phyloP scores from a whole-genome alignment of 2,113 vertebrate genomes.

The Crotalus horridus region DNA sequence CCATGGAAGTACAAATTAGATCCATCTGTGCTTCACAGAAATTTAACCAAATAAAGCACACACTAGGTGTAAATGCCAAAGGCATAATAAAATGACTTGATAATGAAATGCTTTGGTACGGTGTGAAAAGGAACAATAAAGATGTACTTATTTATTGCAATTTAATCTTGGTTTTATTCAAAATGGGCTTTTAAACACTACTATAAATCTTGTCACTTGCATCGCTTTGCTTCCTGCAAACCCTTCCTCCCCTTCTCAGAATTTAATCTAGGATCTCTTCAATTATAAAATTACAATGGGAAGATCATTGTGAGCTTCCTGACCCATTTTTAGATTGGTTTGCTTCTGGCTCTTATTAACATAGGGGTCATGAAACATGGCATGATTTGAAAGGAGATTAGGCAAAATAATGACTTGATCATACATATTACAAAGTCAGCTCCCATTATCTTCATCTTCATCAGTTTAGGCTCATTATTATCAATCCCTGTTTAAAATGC shows the following conservation, averaged over 20 bases:
- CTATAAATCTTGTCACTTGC: neutral
- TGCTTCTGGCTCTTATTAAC: neutral
- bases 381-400: neutral
- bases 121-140: neutral
- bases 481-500: neutral
- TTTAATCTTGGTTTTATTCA: neutral
- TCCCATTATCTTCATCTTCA: neutral
- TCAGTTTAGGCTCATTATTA: neutral
- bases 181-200: neutral
- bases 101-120: neutral
- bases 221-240: neutral
- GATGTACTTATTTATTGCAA: neutral
- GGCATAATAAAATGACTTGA: neutral
- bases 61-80: neutral
- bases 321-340: neutral
- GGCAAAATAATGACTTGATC: neutral
- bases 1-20: neutral
- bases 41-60: neutral
- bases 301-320: neutral
- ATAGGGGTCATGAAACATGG: neutral
- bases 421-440: neutral
- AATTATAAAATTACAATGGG: neutral
- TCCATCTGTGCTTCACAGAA: neutral
- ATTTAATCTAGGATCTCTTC: neutral
- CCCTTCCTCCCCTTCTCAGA: neutral